Evolutionary conservation across 1,140 invertebrate species (phyloP), one percentile per base, ranked within the genome.

Genomic region (Onthophagus taurus): DNA sequence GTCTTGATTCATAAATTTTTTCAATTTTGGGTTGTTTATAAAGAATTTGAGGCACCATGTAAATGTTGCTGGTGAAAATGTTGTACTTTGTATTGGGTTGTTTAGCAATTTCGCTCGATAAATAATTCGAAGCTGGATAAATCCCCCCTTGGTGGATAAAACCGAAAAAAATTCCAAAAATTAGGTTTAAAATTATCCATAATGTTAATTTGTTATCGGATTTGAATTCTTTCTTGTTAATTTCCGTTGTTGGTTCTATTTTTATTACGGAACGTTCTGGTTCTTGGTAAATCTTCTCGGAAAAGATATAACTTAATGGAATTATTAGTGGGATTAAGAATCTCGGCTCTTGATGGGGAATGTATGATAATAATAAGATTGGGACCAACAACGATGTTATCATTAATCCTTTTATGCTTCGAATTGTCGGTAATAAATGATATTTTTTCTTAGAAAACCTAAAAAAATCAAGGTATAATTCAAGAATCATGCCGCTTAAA

Each of bases 291-390:
- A 69, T 51, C 43, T 61, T 56, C 43, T 66, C 60, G 20, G 69
- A 59, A 53, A 81, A 80, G 8, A 91, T 68, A 53, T 90, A 80
- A 0, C 86, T 72, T 3, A 92, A 55, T 1, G 90, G 84, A 17
- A 92, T 66, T 0, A 90, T 64, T 2, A 87, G 63, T 1, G 91
- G 89, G 42, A 94, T 75, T 3, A 97, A 72, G 64, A 96, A 96
- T 36, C 91, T 69, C 2, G 90, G 79, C 62, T 97, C 91, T 66
- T 97, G 91, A 61, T 96, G 92, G 2, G 89, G 87, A 59, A 94
- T 83, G 1, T 84, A 45, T 0, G 90, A 95, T 1, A 97, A 59
- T 3, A 85, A 35, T 6, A 72, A 58, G 0, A 94, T 63, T 0
- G 91, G 90, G 23, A 80, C 59, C n/a, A 85, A 67, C 33, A 83